phyloP scores from a whole-genome alignment of 2,888 invertebrate species.

The Lapara coniferarum region DNA sequence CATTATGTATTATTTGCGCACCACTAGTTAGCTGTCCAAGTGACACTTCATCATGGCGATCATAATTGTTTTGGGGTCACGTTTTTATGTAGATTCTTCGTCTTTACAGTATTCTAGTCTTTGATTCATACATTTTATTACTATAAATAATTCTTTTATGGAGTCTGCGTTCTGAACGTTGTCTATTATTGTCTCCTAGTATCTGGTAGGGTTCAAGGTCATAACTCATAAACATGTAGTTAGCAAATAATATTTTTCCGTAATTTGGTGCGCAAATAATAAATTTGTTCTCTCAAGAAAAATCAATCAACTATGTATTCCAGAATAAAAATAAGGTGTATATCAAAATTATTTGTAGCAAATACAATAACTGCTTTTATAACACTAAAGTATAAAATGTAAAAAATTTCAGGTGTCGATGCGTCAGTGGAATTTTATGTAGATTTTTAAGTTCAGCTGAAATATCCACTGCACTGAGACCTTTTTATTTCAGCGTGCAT shows the following conservation, averaged over 20 bases:
- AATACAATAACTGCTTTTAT: no score
- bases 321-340: slow-evolving; percentile 69
- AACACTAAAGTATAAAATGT: not conserved
- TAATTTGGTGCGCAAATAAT: slow-evolving; percentile 42
- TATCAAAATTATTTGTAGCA: not conserved
- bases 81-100: no score
- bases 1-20: no score
- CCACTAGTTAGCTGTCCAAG: no score
- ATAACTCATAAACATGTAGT: slow-evolving; percentile 35
- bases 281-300: not conserved
- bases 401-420: slow-evolving; percentile 47
- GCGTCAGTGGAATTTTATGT: slow-evolving; percentile 55
- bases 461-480: slow-evolving; percentile 94
- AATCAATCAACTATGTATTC: slow-evolving; percentile 64
- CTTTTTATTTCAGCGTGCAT: slow-evolving; percentile 97
- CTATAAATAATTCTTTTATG: no score
- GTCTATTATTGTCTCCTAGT: no score
- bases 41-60: no score
- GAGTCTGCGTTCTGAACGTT: no score
- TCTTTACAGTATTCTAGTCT: no score
- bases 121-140: no score
- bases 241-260: not conserved
- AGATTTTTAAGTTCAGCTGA: slow-evolving; percentile 89
- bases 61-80: no score
- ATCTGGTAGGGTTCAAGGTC: slow-evolving; percentile 31